phyloP scores from a whole-genome alignment of 2,113 vertebrate species.

The Aepyceros melampus region DNA sequence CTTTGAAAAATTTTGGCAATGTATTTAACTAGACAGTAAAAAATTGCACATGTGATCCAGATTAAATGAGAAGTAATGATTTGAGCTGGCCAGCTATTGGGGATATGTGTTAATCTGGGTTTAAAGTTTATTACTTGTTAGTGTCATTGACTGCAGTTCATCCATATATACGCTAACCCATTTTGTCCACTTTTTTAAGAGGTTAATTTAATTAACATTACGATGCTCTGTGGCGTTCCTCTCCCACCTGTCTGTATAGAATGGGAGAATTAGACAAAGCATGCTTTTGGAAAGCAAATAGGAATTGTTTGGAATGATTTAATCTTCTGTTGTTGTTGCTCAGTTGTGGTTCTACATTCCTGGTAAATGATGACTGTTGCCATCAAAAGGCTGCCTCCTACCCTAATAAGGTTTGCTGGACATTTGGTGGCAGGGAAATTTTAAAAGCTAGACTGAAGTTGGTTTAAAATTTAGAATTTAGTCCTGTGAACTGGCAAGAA shows the following conservation, averaged over 20 bases:
- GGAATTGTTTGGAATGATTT: conserved; percentile 52
- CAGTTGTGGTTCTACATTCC: conserved; percentile 51
- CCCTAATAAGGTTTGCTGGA: not conserved
- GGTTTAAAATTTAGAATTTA: conserved; percentile 49
- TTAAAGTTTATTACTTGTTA: conserved; percentile 38
- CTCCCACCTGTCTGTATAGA: conserved; percentile 32
- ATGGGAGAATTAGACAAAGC: conserved; percentile 50
- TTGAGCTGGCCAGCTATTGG: conserved; percentile 7
- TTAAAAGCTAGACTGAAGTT: conserved; percentile 37
- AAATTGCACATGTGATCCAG: conserved; percentile 27
- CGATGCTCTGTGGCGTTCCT: not conserved
- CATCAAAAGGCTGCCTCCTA: not conserved
- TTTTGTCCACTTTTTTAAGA: conserved; percentile 38
- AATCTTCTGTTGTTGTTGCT: conserved; percentile 35
- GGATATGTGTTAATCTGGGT: not conserved
- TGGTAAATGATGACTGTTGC: conserved; percentile 57
- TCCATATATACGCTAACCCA: conserved; percentile 21
- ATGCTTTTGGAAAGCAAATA: conserved; percentile 59
- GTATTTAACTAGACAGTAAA: conserved; percentile 38
- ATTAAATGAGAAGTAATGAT: conserved; percentile 26
- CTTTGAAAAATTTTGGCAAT: conserved; percentile 52
- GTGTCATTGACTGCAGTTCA: not conserved
- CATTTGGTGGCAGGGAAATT: conserved; percentile 43
- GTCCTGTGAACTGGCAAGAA: conserved; percentile 40
- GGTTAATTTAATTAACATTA: conserved; percentile 45